A percentile compares a stretch with the other conserved stretches of the same genome.
phyloP scores from a whole-genome alignment of 2,888 invertebrate genomes.

The Folsomia manolachei region DNA sequence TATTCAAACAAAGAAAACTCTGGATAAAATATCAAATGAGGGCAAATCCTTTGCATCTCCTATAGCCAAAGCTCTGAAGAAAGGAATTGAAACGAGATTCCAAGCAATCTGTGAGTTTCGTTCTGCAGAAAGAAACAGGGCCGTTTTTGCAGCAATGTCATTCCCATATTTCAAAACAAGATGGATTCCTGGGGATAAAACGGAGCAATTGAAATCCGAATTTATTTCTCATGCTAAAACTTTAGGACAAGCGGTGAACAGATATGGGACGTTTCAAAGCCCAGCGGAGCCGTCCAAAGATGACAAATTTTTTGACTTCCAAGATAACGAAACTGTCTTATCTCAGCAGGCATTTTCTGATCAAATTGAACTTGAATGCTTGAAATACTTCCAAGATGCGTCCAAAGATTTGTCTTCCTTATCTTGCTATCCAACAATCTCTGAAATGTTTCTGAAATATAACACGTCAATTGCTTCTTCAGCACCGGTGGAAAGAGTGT shows the following conservation, averaged over 20 bases:
- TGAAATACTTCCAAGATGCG: neutral
- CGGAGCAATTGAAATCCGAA: neutral
- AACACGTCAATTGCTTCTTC: neutral
- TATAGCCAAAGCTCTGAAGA: neutral
- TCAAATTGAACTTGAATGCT: neutral
- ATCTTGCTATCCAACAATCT: neutral
- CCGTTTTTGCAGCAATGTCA: neutral
- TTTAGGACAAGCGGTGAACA: neutral
- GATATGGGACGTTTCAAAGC: neutral
- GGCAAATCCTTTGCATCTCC: neutral
- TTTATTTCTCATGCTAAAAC: neutral
- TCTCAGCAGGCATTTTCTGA: neutral
- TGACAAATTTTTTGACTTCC: neutral
- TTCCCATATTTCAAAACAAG: neutral
- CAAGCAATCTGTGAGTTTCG: neutral
- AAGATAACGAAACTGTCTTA: neutral
- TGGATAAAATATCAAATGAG: neutral
- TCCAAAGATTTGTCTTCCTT: neutral
- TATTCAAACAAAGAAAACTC: neutral
- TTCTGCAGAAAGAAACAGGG: neutral
- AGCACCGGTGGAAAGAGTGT: slow-evolving; percentile 1
- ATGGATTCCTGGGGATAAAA: neutral
- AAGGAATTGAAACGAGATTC: neutral
- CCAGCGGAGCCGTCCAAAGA: neutral
- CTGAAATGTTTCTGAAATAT: neutral